Evolutionary conservation across 2,888 invertebrate genomes (phyloP), one percentile per base, ranked within the genome.

Genomic region (Yponomeuta evonymella): DNA sequence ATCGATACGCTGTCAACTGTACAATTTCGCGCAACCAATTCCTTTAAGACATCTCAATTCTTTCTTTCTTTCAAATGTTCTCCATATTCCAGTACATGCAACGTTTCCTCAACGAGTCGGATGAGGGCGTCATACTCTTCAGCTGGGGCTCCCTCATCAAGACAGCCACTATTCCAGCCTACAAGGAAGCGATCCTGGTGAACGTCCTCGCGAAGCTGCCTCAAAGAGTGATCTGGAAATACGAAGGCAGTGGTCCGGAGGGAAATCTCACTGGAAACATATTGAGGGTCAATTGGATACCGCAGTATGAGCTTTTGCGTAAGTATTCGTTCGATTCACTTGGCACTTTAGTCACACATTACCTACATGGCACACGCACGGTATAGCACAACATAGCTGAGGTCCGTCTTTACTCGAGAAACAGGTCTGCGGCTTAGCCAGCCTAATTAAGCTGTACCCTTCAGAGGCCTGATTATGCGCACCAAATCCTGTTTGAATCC

Each of bases 131-230:
- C 15, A 91, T 97, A 68, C 94, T 95, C 74, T 95, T 97, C 79
- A 96, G 95, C 79, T 94, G 96, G 86, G 97, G 97, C 0, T 97
- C 97, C 0, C 94, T 96, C 87, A 93, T 97, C 76, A 95, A 94
- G 79, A 93, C 94, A 0, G 93, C 95, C 0, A 94, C 94, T 0
- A 93, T 97, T 75, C 94, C 95, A 0, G 86, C 90, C 72, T 90
- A 94, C 30, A 95, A 94, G 75, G 88, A 95, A 70, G 82, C 92
- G 3, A 92, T 92, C 15, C 94, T 97, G 70, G 74, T 96, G 8
- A 92, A 91, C 8, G 95, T 94, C 1, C 93, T 97, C 63, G 87
- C 93, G 0, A 92, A 93, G 72, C 83, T 96, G 69, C 94, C 95
- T 43, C 94, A 96, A 77, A 93, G 94, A 70, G 94, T 97, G 11